Evolutionary conservation across 2,797 vertebrate species (phyloP).

Genomic region (Bucorvus abyssinicus): DNA sequence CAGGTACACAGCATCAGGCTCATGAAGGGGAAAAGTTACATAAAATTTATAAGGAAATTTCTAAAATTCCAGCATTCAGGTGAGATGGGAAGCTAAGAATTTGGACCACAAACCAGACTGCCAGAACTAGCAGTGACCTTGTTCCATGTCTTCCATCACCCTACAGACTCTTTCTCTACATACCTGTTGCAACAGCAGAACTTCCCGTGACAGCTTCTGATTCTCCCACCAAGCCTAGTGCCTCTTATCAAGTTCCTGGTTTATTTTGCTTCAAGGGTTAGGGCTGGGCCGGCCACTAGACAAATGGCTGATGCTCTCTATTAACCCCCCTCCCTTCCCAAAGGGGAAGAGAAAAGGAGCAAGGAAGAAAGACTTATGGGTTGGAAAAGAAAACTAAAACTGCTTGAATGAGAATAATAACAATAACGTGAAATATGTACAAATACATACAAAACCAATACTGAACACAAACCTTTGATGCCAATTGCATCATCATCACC

Average conservation of each 20-base stretch:
- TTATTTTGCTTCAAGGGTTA: not conserved
- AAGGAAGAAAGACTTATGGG: no score
- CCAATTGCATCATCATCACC: no score
- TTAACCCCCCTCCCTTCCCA: no score
- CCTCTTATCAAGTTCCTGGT: not conserved
- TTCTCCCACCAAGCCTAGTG: not conserved
- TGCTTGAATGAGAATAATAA: no score
- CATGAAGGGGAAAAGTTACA: not conserved
- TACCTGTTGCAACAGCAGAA: not conserved
- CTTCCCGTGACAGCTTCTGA: not conserved
- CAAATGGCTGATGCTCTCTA: no score
- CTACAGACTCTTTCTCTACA: not conserved
- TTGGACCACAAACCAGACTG: not conserved
- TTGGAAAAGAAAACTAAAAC: no score
- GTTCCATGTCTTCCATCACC: rapidly evolving
- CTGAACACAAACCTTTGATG: no score
- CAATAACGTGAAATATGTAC: no score
- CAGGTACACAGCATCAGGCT: not conserved
- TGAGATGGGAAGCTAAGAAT: not conserved
- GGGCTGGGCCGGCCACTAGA: no score
- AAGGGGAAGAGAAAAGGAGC: no score
- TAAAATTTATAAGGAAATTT: not conserved
- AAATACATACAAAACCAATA: no score
- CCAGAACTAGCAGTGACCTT: not conserved
- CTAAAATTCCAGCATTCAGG: not conserved